Conservation (phyloP, 2,888 invertebrate species). For the Agrotis clavis region DNA sequence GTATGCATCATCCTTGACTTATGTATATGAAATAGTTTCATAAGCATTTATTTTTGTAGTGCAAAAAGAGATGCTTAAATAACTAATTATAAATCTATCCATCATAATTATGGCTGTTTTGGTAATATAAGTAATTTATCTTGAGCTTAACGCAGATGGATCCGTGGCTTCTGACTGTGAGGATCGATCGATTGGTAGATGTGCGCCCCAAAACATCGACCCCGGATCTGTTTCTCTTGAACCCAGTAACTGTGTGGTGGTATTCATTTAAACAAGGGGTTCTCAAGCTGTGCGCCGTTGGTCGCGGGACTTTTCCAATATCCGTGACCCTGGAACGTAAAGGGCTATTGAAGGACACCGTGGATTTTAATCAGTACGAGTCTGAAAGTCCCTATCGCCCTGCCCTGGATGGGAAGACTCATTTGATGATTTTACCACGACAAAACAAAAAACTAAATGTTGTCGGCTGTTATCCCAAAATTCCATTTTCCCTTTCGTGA, state of each 20-base stretch:
- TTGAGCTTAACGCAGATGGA: neutral
- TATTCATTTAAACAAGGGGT: no score
- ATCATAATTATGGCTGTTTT: conserved; percentile 36
- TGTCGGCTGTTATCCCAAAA: no score
- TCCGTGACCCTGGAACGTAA: no score
- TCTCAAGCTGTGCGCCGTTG: no score
- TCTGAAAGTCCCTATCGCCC: no score
- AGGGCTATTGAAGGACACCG: no score
- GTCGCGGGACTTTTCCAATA: no score
- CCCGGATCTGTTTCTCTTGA: neutral
- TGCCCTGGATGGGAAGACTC: no score
- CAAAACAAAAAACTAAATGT: no score
- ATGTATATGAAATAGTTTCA: conserved; percentile 43
- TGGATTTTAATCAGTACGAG: no score
- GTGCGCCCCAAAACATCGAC: neutral
- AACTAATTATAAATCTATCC: conserved; percentile 51
- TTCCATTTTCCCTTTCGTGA: no score
- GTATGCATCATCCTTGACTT: conserved; percentile 45
- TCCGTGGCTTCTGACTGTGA: neutral
- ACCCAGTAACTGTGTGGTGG: neutral
- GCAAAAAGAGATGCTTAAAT: conserved; percentile 38
- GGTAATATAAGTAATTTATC: conserved; percentile 40
- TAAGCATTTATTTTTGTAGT: conserved; percentile 19
- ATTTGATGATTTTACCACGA: no score
- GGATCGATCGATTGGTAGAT: neutral